Conservation (phyloP, 2,797 vertebrate genomes). For the Oreonectes daqikongensis region DNA sequence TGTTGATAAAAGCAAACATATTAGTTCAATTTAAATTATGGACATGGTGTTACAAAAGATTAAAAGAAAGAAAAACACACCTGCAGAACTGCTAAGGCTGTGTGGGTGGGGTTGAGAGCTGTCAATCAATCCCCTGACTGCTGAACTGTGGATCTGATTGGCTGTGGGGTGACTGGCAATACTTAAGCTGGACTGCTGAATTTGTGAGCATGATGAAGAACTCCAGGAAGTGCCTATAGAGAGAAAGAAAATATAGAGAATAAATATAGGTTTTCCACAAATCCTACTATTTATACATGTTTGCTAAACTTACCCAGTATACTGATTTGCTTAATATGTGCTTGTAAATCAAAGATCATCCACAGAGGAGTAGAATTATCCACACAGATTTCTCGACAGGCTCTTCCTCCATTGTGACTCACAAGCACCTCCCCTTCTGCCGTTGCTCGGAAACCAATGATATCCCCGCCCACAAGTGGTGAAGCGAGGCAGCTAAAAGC, state of each 20-base stretch:
- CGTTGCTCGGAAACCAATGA: conserved; percentile 88
- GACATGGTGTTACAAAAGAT: no score
- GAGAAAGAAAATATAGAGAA: neutral
- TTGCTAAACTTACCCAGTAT: conserved; percentile 81
- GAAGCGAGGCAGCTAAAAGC: conserved; percentile 82
- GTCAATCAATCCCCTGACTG: conserved; percentile 4
- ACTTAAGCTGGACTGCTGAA: conserved; percentile 5
- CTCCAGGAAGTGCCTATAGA: conserved; percentile 17
- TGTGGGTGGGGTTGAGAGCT: conserved; percentile 19
- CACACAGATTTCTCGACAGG: conserved; percentile 89
- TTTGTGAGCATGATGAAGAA: conserved; percentile 28
- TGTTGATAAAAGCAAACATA: conserved; percentile 63
- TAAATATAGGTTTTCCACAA: neutral
- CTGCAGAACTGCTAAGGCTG: conserved; percentile 30
- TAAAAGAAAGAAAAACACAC: no score
- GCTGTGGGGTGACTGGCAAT: neutral
- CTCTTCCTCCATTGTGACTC: conserved; percentile 84
- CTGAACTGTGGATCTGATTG: conserved; percentile 21
- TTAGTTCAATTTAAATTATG: no score
- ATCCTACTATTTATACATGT: neutral
- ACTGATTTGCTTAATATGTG: conserved; percentile 87
- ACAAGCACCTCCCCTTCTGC: conserved; percentile 86
- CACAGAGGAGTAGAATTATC: conserved; percentile 93
- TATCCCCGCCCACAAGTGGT: conserved; percentile 86
- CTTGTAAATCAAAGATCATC: conserved; percentile 91